These are phyloP conservation scores for Diachasma alloeum DNA, from an alignment of 1,140 invertebrate genomes.

Conservation along the genomic window DNA sequence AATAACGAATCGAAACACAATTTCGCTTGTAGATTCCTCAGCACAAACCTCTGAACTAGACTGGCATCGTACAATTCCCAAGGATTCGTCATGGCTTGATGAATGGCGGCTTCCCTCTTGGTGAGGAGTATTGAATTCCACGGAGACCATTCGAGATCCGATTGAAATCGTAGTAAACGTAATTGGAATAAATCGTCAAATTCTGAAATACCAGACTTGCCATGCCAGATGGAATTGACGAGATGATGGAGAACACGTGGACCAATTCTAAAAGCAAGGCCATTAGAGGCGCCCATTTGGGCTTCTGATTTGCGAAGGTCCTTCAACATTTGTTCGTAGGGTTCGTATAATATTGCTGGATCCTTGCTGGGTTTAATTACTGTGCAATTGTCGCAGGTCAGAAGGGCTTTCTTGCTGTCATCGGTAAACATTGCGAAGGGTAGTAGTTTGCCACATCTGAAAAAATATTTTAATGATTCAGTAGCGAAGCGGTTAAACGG, in stretches of 20 bases:
- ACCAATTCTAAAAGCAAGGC: slow-evolving; percentile 69
- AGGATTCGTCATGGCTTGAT: slow-evolving; percentile 49
- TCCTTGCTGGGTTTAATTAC: slow-evolving; percentile 24
- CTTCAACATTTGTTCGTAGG: slow-evolving; percentile 69
- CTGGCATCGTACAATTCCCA: slow-evolving; percentile 49
- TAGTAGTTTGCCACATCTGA: slow-evolving; percentile 36
- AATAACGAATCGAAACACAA: slow-evolving; percentile 42
- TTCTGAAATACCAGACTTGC: slow-evolving; percentile 73
- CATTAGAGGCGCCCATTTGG: slow-evolving; percentile 58
- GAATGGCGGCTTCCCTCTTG: slow-evolving; percentile 69
- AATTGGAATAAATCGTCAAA: slow-evolving; percentile 69
- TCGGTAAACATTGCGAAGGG: background rate
- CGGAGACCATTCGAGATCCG: slow-evolving; percentile 71
- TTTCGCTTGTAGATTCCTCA: slow-evolving; percentile 57
- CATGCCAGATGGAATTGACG: slow-evolving; percentile 74
- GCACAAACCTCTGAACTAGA: slow-evolving; percentile 50
- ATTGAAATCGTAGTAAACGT: slow-evolving; percentile 68
- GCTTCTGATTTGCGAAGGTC: slow-evolving; percentile 69
- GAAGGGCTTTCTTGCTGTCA: background rate
- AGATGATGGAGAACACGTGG: slow-evolving; percentile 71
- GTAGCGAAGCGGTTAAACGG: too few relatives aligned
- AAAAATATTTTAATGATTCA: background rate
- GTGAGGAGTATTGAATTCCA: slow-evolving; percentile 77
- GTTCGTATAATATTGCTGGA: slow-evolving; percentile 46
- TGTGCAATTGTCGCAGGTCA: slow-evolving; percentile 40